Percentiles rank a stretch among this genome's conserved stretches.
Evolutionary conservation across 2,113 vertebrate species (phyloP).

Genomic region (Nibea coibor): DNA sequence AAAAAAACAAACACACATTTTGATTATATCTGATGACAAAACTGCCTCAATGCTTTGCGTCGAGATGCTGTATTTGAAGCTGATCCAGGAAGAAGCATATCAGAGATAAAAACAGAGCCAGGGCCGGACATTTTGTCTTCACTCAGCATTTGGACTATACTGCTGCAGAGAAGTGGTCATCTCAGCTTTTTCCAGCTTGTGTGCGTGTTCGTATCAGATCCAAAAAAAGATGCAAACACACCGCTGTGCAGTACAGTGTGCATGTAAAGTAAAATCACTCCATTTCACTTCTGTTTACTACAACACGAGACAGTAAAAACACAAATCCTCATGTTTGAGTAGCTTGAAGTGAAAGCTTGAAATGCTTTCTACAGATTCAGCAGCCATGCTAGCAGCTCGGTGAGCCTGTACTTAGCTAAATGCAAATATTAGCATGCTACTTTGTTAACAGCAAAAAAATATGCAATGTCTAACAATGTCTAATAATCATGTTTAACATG

Average conservation of each 20-base stretch:
- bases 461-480: no score
- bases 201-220: background rate
- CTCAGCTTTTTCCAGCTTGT: constrained; percentile 55
- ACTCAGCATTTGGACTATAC: constrained; percentile 63
- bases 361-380: background rate
- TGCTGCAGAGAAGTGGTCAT: constrained; percentile 55
- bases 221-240: constrained; percentile 7
- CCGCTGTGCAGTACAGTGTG: background rate
- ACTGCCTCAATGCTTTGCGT: constrained; percentile 30
- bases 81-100: constrained; percentile 60
- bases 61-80: constrained; percentile 44
- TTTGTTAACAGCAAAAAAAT: background rate
- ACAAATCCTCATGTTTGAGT: background rate
- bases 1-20: constrained; percentile 26
- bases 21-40: constrained; percentile 38
- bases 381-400: background rate
- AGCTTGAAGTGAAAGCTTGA: background rate
- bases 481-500: no score
- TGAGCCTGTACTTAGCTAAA: background rate
- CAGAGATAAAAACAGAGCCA: constrained; percentile 44
- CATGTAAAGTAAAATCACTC: background rate
- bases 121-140: constrained; percentile 55
- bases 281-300: background rate
- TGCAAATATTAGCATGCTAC: background rate
- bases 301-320: background rate